A percentile compares a stretch with the other conserved stretches of the same genome.
Evolutionary conservation across 2,113 vertebrate species (phyloP).

Genomic region (Pelmatolapia mariae): DNA sequence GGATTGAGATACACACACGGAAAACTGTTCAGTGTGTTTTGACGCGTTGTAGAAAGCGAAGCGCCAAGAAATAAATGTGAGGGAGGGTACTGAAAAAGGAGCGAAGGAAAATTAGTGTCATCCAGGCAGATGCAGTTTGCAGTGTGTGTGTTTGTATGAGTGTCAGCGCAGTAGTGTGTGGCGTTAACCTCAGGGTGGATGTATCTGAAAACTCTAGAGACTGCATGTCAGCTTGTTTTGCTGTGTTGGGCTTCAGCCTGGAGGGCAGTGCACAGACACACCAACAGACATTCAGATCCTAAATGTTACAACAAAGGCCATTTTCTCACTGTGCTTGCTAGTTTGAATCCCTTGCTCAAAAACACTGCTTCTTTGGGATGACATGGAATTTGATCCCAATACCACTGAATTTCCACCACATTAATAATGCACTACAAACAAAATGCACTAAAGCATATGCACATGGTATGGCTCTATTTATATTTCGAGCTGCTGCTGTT

Average conservation of each 20-base stretch:
- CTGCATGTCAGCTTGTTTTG: constrained; percentile 1
- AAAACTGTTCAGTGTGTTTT: background rate
- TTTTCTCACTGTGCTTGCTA: background rate
- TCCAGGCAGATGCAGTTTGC: background rate
- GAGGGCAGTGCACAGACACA: background rate
- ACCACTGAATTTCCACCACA: background rate
- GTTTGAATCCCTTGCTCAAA: background rate
- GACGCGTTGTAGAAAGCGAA: background rate
- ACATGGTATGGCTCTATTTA: background rate
- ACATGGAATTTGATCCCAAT: background rate
- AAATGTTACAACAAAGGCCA: background rate
- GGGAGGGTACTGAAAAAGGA: background rate
- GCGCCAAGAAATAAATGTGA: background rate
- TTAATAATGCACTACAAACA: background rate
- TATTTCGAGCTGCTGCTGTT: background rate
- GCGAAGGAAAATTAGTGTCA: background rate
- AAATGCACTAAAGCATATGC: background rate
- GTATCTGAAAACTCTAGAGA: constrained; percentile 27
- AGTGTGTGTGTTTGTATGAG: constrained; percentile 1
- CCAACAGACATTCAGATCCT: background rate
- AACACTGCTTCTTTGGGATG: background rate
- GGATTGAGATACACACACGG: background rate
- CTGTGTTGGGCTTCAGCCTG: constrained; percentile 5
- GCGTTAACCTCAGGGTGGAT: constrained; percentile 13
- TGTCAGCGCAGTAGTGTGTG: background rate